Conservation (phyloP, 2,888 invertebrate genomes). For the Drosophila recens region DNA sequence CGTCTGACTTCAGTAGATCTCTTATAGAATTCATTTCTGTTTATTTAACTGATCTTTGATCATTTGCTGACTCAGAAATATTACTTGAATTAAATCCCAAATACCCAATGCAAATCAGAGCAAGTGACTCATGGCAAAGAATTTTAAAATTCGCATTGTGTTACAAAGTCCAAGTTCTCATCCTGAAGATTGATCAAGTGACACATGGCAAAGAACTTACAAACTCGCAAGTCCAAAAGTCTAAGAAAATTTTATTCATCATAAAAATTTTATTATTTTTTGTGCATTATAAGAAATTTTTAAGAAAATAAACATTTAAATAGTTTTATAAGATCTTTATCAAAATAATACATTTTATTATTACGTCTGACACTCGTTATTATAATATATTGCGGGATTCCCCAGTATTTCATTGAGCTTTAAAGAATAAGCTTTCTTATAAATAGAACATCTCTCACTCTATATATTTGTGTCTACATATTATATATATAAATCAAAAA, state of each 20-base stretch:
- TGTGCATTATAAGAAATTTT: no score
- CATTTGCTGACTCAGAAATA: constrained; percentile 12
- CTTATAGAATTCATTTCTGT: constrained; percentile 11
- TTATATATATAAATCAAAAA: neutral
- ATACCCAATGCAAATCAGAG: neutral
- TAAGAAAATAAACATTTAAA: no score
- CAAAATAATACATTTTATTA: no score
- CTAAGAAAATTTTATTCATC: neutral
- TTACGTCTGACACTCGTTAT: no score
- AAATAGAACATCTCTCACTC: neutral
- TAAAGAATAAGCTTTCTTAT: neutral
- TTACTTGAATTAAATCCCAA: neutral
- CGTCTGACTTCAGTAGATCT: neutral
- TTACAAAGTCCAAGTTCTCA: neutral
- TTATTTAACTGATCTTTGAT: constrained; percentile 3
- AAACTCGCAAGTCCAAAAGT: neutral
- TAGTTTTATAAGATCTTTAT: no score
- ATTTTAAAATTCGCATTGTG: neutral
- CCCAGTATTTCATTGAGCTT: neutral
- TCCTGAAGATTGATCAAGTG: neutral
- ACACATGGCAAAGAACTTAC: neutral
- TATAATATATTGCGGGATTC: neutral
- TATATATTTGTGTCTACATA: neutral
- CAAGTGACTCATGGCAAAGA: constrained; percentile 8
- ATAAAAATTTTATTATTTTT: no score